These are phyloP conservation scores for Seira musarum DNA, from an alignment of 2,888 invertebrate genomes.

Conservation along the genomic window DNA sequence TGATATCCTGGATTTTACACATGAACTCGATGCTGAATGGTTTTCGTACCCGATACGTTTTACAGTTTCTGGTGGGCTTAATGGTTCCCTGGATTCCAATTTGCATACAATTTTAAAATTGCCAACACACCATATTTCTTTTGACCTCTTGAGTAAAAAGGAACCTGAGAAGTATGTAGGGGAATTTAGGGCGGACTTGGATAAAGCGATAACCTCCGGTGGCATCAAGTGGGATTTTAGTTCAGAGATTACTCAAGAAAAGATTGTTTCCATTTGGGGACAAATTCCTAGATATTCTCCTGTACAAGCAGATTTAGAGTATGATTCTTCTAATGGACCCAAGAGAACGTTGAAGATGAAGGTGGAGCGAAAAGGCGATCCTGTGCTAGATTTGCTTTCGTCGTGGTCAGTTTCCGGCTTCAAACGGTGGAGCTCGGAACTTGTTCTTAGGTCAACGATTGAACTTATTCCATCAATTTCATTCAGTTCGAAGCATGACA, in stretches of 20 bases:
- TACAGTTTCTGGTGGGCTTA: constrained; percentile 38
- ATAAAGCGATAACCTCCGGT: constrained; percentile 30
- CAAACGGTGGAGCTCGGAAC: constrained; percentile 32
- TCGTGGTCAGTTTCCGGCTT: constrained; percentile 26
- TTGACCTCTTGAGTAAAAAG: constrained; percentile 45
- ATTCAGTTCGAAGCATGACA: constrained; percentile 34
- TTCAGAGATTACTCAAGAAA: constrained; percentile 10
- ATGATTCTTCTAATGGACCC: not conserved
- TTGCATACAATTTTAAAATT: constrained; percentile 40
- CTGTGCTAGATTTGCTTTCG: constrained; percentile 31
- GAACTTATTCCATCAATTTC: constrained; percentile 35
- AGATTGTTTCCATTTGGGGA: constrained; percentile 34
- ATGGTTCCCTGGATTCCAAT: constrained; percentile 42
- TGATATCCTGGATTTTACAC: constrained; percentile 35
- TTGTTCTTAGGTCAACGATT: constrained; percentile 32
- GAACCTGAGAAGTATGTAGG: constrained; percentile 42
- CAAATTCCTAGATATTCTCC: constrained; percentile 35
- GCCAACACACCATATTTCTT: constrained; percentile 35
- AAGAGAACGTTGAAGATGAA: constrained; percentile 24
- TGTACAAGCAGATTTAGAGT: constrained; percentile 1
- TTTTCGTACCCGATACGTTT: constrained; percentile 14
- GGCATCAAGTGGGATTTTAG: constrained; percentile 48
- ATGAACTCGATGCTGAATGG: constrained; percentile 48
- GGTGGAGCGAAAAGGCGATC: constrained; percentile 7
- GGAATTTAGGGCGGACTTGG: constrained; percentile 39